These are phyloP conservation scores for Sturnira hondurensis DNA, from an alignment of 2,113 vertebrate genomes.

Conservation along the genomic window DNA sequence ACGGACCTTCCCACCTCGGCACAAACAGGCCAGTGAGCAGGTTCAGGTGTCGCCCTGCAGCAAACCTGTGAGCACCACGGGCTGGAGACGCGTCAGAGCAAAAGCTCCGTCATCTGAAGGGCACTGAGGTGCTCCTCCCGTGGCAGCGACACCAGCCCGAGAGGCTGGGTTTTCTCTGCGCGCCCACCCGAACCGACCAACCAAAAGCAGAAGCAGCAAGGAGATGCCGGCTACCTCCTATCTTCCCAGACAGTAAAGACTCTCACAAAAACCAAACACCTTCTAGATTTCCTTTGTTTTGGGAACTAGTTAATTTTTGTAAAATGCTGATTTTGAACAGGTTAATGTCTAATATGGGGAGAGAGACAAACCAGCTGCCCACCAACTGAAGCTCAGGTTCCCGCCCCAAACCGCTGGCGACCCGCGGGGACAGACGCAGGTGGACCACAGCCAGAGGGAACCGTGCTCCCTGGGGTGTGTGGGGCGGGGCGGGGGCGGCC, in stretches of 20 bases:
- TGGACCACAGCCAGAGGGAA: not conserved
- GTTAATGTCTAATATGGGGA: not conserved
- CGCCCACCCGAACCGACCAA: no score
- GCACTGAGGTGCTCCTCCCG: no score
- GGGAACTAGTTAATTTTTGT: not conserved
- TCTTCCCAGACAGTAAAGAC: not conserved
- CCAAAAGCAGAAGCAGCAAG: no score
- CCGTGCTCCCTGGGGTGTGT: fast-evolving
- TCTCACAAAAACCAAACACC: not conserved
- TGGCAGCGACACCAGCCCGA: fast-evolving
- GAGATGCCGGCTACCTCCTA: not conserved
- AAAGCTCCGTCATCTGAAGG: no score
- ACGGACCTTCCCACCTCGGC: fast-evolving
- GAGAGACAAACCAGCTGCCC: not conserved
- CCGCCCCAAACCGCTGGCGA: not conserved
- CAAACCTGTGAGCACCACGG: no score
- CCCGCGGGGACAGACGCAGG: not conserved
- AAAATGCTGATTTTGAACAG: not conserved
- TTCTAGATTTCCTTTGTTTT: not conserved
- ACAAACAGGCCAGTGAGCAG: no score
- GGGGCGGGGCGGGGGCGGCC: no score
- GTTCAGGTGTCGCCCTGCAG: not conserved
- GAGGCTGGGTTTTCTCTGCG: no score
- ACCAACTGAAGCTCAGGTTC: not conserved
- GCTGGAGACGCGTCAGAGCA: no score